Base-by-base conservation (phyloP, 2,888 invertebrate genomes). In the Tridacna crocea region DNA sequence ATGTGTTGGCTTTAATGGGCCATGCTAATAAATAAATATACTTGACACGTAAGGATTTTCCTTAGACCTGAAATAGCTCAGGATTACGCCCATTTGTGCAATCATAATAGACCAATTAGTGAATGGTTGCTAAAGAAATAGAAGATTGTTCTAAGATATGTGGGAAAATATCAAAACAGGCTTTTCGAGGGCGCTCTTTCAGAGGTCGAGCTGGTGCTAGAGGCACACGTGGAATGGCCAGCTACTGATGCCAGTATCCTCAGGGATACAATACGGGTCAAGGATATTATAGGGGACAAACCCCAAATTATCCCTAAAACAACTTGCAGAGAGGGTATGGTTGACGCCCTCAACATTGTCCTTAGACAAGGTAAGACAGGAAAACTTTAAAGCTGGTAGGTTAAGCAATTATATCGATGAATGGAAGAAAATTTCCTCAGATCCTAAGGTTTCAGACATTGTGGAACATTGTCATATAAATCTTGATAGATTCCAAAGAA, bases 91-190 rank as follows among this genome's bases (percentile, higher is more conserved):
- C 46, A 27, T n/a, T 19, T 27, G 46, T 72, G 51, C 55, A 51
- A 51, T 4, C 55, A 51, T 4, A 22, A 6, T 4, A 22, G 55
- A 26, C 72, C 72, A 8, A 26, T 48, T 51, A 72, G 24, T 51
- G 55, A 72, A 27, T 72, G 72, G 72, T 19, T 72, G 55, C 72
- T 15, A 72, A 72, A 72, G 72, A 72, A 51, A 72, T 72, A 46
- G 72, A 72, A 22, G 72, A 72, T 22, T n/a, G n/a, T n/a, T n/a
- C n/a, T n/a, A n/a, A n/a, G n/a, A n/a, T n/a, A n/a, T n/a, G n/a
- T n/a, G n/a, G n/a, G n/a, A n/a, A n/a, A n/a, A n/a, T n/a, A n/a
- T n/a, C n/a, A n/a, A n/a, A n/a, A n/a, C n/a, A n/a, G n/a, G n/a
- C n/a, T n/a, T n/a, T n/a, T n/a, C n/a, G n/a, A n/a, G n/a, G n/a